A percentile compares a stretch with the other conserved stretches of the same genome.
These are phyloP conservation scores for Tetramorium parvispinum DNA, from an alignment of 1,140 invertebrate genomes.

Conservation along the genomic window DNA sequence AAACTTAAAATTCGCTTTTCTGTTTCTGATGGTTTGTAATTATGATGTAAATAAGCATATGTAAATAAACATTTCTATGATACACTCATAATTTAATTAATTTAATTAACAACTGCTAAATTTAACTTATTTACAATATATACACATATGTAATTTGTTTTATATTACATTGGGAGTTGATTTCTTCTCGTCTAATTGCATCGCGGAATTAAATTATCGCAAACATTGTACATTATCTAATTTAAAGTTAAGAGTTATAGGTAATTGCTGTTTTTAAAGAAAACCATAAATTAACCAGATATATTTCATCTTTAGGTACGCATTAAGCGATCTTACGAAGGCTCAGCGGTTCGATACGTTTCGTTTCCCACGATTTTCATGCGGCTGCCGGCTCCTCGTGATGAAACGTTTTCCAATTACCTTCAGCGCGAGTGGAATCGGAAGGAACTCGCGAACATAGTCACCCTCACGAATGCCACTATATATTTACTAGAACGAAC, in stretches of 20 bases:
- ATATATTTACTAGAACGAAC: constrained; percentile 61
- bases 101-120: background rate
- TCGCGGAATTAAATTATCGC: background rate
- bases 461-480: constrained; percentile 29
- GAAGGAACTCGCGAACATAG: constrained; percentile 42
- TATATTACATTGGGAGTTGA: background rate
- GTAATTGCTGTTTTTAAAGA: background rate
- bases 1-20: background rate
- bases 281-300: background rate
- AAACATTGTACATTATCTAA: background rate
- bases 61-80: background rate
- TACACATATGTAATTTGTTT: background rate
- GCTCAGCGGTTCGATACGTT: constrained; percentile 16
- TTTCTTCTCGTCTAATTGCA: background rate
- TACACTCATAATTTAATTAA: background rate
- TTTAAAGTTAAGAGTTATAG: background rate
- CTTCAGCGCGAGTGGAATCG: constrained; percentile 12
- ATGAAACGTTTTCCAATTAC: constrained; percentile 63
- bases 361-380: constrained; percentile 16
- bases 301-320: background rate
- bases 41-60: background rate
- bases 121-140: background rate
- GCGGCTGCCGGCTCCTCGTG: background rate
- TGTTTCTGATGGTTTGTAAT: background rate
- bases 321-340: background rate